These are phyloP conservation scores for Myoxocephalus aenaeus DNA, from an alignment of 2,797 vertebrate species.

Conservation along the genomic window DNA sequence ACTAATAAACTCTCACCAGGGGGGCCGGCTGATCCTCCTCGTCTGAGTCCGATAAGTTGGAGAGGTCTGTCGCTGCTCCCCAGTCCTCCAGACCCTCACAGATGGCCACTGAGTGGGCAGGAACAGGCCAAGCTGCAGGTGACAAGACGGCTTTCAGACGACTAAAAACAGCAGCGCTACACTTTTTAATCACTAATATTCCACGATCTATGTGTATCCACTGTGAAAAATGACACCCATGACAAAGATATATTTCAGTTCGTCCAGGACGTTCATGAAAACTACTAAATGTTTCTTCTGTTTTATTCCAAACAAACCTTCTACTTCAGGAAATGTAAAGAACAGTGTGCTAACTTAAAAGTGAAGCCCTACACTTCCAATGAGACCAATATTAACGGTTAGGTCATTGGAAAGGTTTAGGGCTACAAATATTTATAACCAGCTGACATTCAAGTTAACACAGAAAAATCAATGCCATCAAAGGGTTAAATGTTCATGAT, in stretches of 20 bases:
- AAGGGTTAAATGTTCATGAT: not conserved
- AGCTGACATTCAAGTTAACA: not conserved
- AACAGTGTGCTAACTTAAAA: not conserved
- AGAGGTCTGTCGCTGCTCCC: slow-evolving; percentile 86
- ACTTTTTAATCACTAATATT: not conserved
- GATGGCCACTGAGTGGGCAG: slow-evolving; percentile 88
- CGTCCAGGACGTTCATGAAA: not conserved
- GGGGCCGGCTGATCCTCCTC: slow-evolving; percentile 88
- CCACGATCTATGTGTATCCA: not conserved
- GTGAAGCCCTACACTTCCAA: not conserved
- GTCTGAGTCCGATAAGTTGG: slow-evolving; percentile 88
- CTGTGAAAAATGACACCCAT: not conserved
- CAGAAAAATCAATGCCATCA: not conserved
- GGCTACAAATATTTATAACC: not conserved
- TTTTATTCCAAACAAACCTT: not conserved
- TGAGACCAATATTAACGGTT: not conserved
- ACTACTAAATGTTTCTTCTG: not conserved
- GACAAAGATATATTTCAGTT: not conserved
- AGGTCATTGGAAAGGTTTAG: not conserved
- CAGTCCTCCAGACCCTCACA: slow-evolving; percentile 91
- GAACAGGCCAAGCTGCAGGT: slow-evolving; percentile 87
- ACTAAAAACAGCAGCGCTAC: not conserved
- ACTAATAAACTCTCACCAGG: slow-evolving; percentile 82
- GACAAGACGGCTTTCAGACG: slow-evolving; percentile 26
- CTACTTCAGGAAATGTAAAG: not conserved